Percentiles rank a stretch among this genome's conserved stretches.
These are phyloP conservation scores for Amblyornis subalaris DNA, from an alignment of 2,113 vertebrate genomes.

Conservation along the genomic window DNA sequence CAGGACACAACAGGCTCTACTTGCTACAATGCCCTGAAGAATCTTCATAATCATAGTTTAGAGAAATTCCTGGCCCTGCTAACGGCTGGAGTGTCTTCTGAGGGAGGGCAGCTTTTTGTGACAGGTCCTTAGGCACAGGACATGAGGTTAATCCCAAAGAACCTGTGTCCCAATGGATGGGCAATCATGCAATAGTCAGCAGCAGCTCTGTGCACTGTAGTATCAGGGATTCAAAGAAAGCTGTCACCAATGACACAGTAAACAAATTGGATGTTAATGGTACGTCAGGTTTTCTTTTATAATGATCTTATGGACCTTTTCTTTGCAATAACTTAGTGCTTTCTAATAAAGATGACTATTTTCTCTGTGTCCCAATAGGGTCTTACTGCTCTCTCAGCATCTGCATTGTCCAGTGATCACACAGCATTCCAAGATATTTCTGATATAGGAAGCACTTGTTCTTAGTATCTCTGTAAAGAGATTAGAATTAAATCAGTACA, in stretches of 20 bases:
- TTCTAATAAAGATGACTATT: not conserved
- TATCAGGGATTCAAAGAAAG: not conserved
- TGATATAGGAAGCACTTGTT: not conserved
- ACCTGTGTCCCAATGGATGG: accelerated
- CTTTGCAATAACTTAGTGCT: not conserved
- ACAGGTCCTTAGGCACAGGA: not conserved
- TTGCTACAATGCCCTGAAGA: not conserved
- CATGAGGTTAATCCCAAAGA: not conserved
- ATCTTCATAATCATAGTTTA: too few species aligned
- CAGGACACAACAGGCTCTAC: not conserved
- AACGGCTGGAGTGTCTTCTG: not conserved
- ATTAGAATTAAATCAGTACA: not conserved
- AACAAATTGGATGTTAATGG: not conserved
- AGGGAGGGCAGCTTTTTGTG: not conserved
- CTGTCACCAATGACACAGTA: not conserved
- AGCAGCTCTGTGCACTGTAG: not conserved
- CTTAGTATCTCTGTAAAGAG: slow-evolving; percentile 21
- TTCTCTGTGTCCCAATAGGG: not conserved
- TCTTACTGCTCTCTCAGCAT: not conserved
- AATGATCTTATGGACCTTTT: not conserved
- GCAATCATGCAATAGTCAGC: not conserved
- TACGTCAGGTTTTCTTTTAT: not conserved
- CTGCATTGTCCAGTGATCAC: not conserved
- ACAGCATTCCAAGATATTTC: not conserved
- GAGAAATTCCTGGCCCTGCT: not conserved